Base-by-base conservation (phyloP, 64 coral and sea anemone genomes). In the Actinia tenebrosa region DNA sequence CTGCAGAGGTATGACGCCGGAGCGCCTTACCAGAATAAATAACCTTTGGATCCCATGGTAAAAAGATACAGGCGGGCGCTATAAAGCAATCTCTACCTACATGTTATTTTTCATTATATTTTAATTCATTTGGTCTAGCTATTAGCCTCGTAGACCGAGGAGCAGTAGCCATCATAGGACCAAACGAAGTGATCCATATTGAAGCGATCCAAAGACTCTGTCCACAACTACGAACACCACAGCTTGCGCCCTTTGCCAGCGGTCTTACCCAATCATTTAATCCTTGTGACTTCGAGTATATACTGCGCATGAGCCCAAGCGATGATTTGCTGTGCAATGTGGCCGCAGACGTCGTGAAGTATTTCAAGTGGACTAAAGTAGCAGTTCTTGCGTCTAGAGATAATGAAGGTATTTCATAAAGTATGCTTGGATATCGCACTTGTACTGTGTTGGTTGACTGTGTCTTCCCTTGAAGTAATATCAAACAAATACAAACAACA, bases 351-450 rank as follows among this genome's bases (percentile, higher is more conserved):
- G 58, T 90, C 5, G 78, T 90, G 50, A 64, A 59, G 5, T 44
- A 85, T 79, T 90, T 72, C 44, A 71, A 71, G 53, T 90, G 89
- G 89, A 83, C 56, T 20, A 63, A 75, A 78, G 83, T 90, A 23
- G 44, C 89, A 26, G 27, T 90, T n/a, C 22, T 90, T 9, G 71
- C 88, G 22, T 84, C 88, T 18, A 84, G 61, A 71, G 81, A 90
- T 64, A 84, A 72, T 56, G 61, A 84, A 77, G 89, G 82, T 87
- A 87, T 4, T 4, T 5, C 43, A 37, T 8, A 50, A 50, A 18
- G 72, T 22, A 60, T 86, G 59, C 59, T 50, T 61, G 18, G 59
- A 61, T 3, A 61, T 61, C 15, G 13, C 16, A 61, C 47, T 61
- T 37, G 30, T 37, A 37, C 30, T 37, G 30, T 37, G 30, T 37